phyloP scores from a whole-genome alignment of 2,113 vertebrate species.

The Geococcyx californianus region DNA sequence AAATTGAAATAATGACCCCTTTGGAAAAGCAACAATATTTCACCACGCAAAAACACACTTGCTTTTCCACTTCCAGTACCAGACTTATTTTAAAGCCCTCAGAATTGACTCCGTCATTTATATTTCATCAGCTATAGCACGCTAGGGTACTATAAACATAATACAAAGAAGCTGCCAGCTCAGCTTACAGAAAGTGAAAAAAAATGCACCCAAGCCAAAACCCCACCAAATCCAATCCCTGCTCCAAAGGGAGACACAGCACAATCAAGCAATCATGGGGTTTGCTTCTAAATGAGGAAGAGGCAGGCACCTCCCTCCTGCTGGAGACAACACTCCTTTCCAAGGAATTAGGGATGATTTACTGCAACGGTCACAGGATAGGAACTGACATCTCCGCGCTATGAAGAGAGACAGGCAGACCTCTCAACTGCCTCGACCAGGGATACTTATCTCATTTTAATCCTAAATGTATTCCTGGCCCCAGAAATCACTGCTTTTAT shows the following conservation, averaged over 20 bases:
- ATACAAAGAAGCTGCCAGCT: constrained; percentile 58
- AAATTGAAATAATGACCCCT: constrained; percentile 53
- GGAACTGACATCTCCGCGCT: background rate
- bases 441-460: constrained; percentile 26
- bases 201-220: background rate
- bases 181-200: constrained; percentile 34
- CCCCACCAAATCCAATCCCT: background rate
- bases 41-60: background rate
- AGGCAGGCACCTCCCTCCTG: background rate
- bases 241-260: background rate
- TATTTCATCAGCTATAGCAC: constrained; percentile 63
- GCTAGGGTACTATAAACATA: constrained; percentile 56
- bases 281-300: background rate
- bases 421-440: background rate
- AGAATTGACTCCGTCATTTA: constrained; percentile 35
- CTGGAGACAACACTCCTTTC: background rate
- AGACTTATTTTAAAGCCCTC: constrained; percentile 48
- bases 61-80: constrained; percentile 32
- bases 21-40: constrained; percentile 52
- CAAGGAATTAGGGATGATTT: background rate
- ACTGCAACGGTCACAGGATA: background rate
- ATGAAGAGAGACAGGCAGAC: background rate
- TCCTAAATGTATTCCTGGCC: constrained; percentile 32
- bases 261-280: background rate
- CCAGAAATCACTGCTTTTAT: constrained; percentile 30